Evolutionary conservation across 1,140 invertebrate genomes (phyloP).

Genomic region (Wasmannia auropunctata): DNA sequence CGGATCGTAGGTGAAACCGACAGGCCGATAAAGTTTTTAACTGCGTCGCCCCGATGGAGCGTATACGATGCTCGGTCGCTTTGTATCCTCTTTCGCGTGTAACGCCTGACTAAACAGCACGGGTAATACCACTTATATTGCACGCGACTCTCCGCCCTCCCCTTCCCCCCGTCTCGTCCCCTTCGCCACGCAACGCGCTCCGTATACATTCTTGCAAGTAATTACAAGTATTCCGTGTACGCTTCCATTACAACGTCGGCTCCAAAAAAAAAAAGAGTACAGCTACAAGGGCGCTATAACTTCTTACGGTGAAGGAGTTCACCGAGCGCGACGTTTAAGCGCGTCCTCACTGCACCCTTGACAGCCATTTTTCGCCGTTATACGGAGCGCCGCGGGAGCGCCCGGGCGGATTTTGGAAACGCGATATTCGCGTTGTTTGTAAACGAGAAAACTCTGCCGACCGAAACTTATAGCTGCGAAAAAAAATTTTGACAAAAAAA

Average conservation of each 20-base stretch:
- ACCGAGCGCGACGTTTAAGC: conserved; percentile 26
- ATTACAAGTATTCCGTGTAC: conserved; percentile 33
- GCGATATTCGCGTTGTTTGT: conserved; percentile 18
- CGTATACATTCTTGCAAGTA: background rate
- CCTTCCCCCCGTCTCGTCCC: too few species aligned
- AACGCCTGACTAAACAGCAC: conserved; percentile 43
- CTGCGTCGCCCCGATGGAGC: background rate
- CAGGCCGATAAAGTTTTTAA: conserved; percentile 60
- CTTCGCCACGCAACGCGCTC: too few species aligned
- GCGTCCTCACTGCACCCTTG: conserved; percentile 37
- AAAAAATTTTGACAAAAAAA: background rate
- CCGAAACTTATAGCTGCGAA: background rate
- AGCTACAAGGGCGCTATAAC: background rate
- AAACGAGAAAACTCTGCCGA: conserved; percentile 41
- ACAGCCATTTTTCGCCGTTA: conserved; percentile 47
- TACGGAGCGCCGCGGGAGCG: background rate
- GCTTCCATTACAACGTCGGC: conserved; percentile 18
- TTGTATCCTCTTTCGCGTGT: conserved; percentile 29
- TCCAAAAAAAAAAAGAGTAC: background rate
- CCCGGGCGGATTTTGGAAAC: conserved; percentile 12
- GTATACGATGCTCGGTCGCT: background rate
- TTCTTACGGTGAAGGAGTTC: conserved; percentile 25
- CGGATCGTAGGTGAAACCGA: conserved; percentile 59
- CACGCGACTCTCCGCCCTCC: background rate
- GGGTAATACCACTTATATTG: conserved; percentile 56